Percentiles rank a stretch among this genome's conserved stretches.
phyloP scores from a whole-genome alignment of 2,113 vertebrate species.

The Mirounga angustirostris region DNA sequence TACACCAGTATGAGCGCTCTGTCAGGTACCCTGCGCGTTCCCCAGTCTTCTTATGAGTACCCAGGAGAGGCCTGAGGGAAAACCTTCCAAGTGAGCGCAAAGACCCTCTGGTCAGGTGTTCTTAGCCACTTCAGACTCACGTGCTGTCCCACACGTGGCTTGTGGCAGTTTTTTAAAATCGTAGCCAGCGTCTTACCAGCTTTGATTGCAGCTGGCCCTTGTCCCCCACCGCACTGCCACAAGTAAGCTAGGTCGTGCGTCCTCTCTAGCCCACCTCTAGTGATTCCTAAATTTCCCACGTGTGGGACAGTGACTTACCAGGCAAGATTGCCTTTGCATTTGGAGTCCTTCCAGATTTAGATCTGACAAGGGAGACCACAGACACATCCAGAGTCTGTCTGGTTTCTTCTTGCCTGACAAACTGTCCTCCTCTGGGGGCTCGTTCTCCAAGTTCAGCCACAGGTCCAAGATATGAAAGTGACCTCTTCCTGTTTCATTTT shows the following conservation, averaged over 20 bases:
- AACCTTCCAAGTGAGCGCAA: neutral
- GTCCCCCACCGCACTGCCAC: neutral
- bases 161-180: neutral
- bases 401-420: neutral
- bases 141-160: neutral
- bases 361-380: neutral
- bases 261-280: neutral
- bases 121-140: neutral
- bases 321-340: neutral
- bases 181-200: neutral
- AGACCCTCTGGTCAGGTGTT: neutral
- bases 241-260: neutral
- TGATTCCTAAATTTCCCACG: neutral
- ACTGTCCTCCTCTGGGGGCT: neutral
- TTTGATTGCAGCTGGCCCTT: neutral
- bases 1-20: neutral
- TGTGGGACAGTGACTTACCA: neutral
- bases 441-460: neutral
- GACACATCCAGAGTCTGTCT: neutral
- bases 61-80: neutral
- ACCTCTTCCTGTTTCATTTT: neutral
- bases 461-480: neutral
- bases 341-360: neutral
- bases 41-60: no score
- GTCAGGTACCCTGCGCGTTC: neutral